These are phyloP conservation scores for Strigamia maritima DNA, from an alignment of 2,888 invertebrate species.

Conservation along the genomic window DNA sequence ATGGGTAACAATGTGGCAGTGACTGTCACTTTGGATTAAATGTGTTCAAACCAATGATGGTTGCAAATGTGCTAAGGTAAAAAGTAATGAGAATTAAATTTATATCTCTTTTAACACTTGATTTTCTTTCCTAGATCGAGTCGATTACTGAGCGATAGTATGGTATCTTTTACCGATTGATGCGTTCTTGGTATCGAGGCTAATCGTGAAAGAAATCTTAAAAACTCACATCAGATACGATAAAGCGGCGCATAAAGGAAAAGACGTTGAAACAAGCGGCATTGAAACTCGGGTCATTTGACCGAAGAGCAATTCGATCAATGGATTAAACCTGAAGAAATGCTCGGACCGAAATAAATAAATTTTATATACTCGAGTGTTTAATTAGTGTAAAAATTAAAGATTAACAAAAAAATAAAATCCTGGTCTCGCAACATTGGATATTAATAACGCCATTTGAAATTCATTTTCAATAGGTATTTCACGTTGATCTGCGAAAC, in stretches of 20 bases:
- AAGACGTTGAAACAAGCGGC: constrained; percentile 83
- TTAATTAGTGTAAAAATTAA: not conserved
- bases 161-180: constrained; percentile 77
- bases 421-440: not conserved
- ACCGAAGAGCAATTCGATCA: constrained; percentile 77
- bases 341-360: constrained; percentile 66
- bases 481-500: constrained; percentile 87
- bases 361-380: not conserved
- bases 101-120: not conserved
- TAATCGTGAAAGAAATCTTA: constrained; percentile 72
- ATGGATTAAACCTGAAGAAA: constrained; percentile 86
- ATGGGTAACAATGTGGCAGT: constrained; percentile 98
- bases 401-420: not conserved
- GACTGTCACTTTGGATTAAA: constrained; percentile 95
- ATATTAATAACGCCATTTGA: constrained; percentile 39
- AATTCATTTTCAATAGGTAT: constrained; percentile 77
- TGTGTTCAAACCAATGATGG: constrained; percentile 97
- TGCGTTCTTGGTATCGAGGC: constrained; percentile 79
- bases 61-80: constrained; percentile 75
- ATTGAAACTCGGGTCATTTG: constrained; percentile 72
- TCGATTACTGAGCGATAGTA: constrained; percentile 78
- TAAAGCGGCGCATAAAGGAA: constrained; percentile 85
- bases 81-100: not conserved
- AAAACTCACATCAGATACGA: constrained; percentile 98
- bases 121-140: constrained; percentile 63